Base-by-base conservation (phyloP, 2,797 vertebrate species). In the Propithecus deckenii region DNA sequence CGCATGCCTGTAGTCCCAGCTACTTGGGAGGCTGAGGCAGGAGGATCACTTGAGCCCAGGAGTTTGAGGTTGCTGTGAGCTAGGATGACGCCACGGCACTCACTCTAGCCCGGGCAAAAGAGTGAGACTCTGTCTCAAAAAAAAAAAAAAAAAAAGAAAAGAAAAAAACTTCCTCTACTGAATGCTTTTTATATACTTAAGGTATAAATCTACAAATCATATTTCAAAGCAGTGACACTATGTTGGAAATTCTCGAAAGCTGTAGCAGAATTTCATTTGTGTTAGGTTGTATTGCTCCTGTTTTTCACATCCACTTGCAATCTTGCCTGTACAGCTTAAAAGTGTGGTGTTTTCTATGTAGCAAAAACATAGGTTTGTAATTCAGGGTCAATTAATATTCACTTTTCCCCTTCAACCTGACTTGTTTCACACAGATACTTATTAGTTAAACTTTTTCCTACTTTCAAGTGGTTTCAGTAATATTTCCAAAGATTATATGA, bases 391-490 rank as follows among this genome's bases (percentile, higher is more conserved):
- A 23, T 94, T 80, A 87, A 52, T 59, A 50, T 46, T 93, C 50
- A 11, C 20, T 43, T 50, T 23, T 4, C 15, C 22, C 43, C 1
- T 7, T 3, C 18, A 50, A 2, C 2, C 32, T 67, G 0, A 71
- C 3, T 87, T 94, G 25, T 89, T 94, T 91, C 67, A 89, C 8
- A 78, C 28, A 86, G 52, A 71, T 55, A 74, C 15, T 95, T 65
- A 5, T 7, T 74, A 86, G 61, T 5, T 38, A 83, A 75, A 78
- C 32, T 72, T 85, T 75, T 35, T 48, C 30, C 3, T 50, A 17
- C 15, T 86, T 30, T 55, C 50, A 23, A 57, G 72, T 85, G 28
- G 32, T 85, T 90, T 94, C 30, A 84, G 35, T 78, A 80, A 67
- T 65, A 63, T 48, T 25, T 79, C 59, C 12, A 52, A 93, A 59